phyloP scores from a whole-genome alignment of 2,888 invertebrate species.

The Tipula helvola region DNA sequence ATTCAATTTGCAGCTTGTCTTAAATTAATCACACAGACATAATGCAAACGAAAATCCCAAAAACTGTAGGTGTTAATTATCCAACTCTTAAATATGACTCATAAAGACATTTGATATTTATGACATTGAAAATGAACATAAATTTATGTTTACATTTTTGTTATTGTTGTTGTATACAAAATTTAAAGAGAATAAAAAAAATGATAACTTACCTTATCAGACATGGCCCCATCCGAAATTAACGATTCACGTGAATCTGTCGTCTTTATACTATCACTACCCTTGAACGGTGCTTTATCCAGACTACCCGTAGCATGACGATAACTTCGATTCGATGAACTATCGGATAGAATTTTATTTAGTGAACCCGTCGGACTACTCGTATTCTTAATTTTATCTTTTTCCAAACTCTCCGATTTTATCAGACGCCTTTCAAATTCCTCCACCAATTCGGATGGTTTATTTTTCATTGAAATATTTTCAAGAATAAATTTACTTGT shows the following conservation, averaged over 20 bases:
- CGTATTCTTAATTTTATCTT: slow-evolving; percentile 23
- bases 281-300: slow-evolving; percentile 20
- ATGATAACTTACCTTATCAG: slow-evolving; percentile 27
- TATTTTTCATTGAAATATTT: slow-evolving; percentile 28
- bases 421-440: slow-evolving; percentile 33
- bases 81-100: background rate
- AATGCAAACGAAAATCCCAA: background rate
- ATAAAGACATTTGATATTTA: background rate
- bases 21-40: background rate
- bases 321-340: background rate
- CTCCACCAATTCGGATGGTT: slow-evolving; percentile 31
- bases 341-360: slow-evolving; percentile 22
- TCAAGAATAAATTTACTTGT: slow-evolving; percentile 33
- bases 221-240: slow-evolving; percentile 33
- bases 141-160: background rate
- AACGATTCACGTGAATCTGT: slow-evolving; percentile 36
- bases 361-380: slow-evolving; percentile 32
- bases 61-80: background rate
- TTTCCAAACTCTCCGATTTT: slow-evolving; percentile 34
- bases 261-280: slow-evolving; percentile 25
- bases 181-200: background rate
- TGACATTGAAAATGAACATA: slow-evolving; percentile 11
- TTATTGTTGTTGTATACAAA: background rate
- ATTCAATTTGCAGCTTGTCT: background rate
- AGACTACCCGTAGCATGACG: slow-evolving; percentile 35